These are phyloP conservation scores for Akabosia matsudoensis DNA, from an alignment of 1,140 invertebrate species.

Conservation along the genomic window DNA sequence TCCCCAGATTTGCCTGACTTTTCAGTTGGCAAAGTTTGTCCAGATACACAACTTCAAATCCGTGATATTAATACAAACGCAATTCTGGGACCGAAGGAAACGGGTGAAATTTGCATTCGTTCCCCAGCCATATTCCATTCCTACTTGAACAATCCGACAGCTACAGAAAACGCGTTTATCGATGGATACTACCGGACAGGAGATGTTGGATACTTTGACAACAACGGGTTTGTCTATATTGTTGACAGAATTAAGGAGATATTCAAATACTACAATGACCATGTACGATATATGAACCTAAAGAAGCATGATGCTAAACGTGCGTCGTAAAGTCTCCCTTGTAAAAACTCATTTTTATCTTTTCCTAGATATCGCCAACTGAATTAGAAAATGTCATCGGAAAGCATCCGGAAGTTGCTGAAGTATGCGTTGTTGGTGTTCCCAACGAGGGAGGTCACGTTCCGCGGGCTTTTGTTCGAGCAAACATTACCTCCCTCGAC, in stretches of 20 bases:
- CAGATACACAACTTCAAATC: conserved; percentile 33
- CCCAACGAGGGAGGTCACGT: conserved; percentile 31
- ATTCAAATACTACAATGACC: conserved; percentile 48
- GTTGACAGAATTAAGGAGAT: conserved; percentile 50
- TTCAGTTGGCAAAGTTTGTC: conserved; percentile 31
- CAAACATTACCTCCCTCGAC: background rate
- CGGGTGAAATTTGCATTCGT: conserved; percentile 38
- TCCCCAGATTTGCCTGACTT: conserved; percentile 12
- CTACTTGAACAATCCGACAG: conserved; percentile 37
- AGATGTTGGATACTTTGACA: conserved; percentile 49
- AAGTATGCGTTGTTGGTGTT: conserved; percentile 36
- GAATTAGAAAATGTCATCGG: conserved; percentile 39
- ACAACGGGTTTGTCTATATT: conserved; percentile 48
- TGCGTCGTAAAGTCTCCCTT: background rate
- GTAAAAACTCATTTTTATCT: background rate
- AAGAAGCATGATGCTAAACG: background rate
- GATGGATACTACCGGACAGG: conserved; percentile 50
- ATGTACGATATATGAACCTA: conserved; percentile 35
- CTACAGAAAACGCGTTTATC: conserved; percentile 33
- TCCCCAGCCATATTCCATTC: conserved; percentile 3
- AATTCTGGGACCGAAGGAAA: conserved; percentile 30
- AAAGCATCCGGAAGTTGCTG: conserved; percentile 29
- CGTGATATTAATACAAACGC: conserved; percentile 28
- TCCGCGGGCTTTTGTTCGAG: conserved; percentile 33
- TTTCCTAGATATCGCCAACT: conserved; percentile 33